Evolutionary conservation across 2,113 vertebrate genomes (phyloP), one percentile per base, ranked within the genome.

Genomic region (Sander vitreus): DNA sequence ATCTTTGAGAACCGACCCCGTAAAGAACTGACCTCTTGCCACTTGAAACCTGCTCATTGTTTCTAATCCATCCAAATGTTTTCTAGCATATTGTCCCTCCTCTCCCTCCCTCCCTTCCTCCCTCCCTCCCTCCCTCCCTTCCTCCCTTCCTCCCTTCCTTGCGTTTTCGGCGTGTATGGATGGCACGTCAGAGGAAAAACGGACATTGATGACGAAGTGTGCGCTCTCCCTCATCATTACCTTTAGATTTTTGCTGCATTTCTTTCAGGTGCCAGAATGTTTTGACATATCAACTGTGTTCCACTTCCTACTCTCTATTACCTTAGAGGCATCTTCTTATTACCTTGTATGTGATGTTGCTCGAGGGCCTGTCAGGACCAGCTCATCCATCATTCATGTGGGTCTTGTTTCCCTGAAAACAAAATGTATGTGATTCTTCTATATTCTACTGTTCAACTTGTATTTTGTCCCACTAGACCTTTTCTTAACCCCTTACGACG

Each of bases 11-110:
- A 85, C 79, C 80, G n/a, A 58, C 81, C 84, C 85, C 74, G 73
- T 76, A 63, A 89, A 89, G 89, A 86, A 91, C 80, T 91, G 90
- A 94, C 90, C 91, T 92, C 88, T 89, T 86, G 79, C 87, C 92
- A 90, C 84, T 92, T 92, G 78, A 91, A 94, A 92, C 88, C 89
- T 91, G 87, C 91, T 92, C 90, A 91, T 93, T 89, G 89, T 93
- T 93, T 94, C 88, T 93, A 91, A 82, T 85, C 85, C 85, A 90
- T 85, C 85, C 88, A 85, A 80, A 92, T 91, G 89, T 93, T 92
- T 91, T 91, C 77, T 78, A 87, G 80, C 82, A 87, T 84, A 80
- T 69, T 50, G 54, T 80, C 72, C 78, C 72, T 73, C 64, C 57
- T 25, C 53, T 33, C 62, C 53, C 5, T 18, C 25, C 9, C 25